Evolutionary conservation across 2,888 invertebrate species (phyloP).

Genomic region (Dicranocentrus wangi): DNA sequence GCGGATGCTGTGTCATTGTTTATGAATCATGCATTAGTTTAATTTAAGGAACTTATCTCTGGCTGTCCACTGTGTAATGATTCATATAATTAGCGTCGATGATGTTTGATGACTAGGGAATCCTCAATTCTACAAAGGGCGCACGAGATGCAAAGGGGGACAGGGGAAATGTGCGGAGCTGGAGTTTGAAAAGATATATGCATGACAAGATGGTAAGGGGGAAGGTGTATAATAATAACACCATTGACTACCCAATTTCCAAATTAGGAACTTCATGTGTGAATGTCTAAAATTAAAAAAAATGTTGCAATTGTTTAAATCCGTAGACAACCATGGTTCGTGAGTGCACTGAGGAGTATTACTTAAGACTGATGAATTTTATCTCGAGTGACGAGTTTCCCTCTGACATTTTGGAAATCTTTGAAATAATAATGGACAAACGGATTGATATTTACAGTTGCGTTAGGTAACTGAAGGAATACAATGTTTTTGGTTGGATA

Average conservation of each 20-base stretch:
- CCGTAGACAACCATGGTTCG: neutral
- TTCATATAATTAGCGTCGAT: neutral
- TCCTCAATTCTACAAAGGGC: neutral
- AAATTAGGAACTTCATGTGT: too few species aligned
- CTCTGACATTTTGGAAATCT: neutral
- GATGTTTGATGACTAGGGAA: too few species aligned
- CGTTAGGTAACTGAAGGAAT: neutral
- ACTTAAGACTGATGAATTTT: neutral
- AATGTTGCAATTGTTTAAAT: neutral
- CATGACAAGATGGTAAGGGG: too few species aligned
- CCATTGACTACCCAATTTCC: too few species aligned
- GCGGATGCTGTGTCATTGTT: neutral
- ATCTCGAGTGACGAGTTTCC: neutral
- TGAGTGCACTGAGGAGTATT: neutral
- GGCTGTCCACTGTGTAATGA: neutral
- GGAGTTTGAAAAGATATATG: too few species aligned
- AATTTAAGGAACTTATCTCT: neutral
- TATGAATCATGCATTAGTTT: neutral
- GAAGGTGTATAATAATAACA: too few species aligned
- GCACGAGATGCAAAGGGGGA: neutral
- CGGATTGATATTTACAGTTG: neutral
- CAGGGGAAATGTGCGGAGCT: too few species aligned
- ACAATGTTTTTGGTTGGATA: too few species aligned
- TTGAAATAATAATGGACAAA: neutral
- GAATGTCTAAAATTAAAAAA: too few species aligned